These are phyloP conservation scores for Clarias gariepinus DNA, from an alignment of 2,113 vertebrate genomes.

Conservation along the genomic window DNA sequence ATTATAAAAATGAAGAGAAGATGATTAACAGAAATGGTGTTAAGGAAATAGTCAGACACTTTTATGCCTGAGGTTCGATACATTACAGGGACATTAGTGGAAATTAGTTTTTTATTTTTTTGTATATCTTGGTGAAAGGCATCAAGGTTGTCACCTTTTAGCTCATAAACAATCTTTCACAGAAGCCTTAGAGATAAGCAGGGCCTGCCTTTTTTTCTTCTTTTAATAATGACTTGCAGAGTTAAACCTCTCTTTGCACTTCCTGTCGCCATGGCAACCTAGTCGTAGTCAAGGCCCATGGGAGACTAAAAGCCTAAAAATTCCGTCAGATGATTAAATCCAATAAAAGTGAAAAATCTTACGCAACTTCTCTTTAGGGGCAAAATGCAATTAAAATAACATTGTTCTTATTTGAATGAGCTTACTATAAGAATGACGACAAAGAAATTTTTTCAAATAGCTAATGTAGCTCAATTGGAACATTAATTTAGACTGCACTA, in stretches of 20 bases:
- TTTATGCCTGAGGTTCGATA: neutral
- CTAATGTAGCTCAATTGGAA: neutral
- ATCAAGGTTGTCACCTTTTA: constrained; percentile 1
- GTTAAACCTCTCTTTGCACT: constrained; percentile 13
- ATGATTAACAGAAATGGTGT: neutral
- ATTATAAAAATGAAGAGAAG: neutral
- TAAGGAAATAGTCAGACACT: neutral
- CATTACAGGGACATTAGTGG: neutral
- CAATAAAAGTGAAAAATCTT: constrained; percentile 14
- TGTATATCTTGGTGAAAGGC: neutral
- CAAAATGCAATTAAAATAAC: neutral
- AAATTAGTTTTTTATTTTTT: neutral
- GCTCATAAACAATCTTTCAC: neutral
- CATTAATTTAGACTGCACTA: neutral
- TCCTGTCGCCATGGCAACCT: constrained; percentile 13
- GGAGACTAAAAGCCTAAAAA: neutral
- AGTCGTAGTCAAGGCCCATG: constrained; percentile 11
- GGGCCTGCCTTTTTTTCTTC: neutral
- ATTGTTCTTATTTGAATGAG: neutral
- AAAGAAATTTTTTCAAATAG: neutral
- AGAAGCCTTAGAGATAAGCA: neutral
- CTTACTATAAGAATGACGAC: neutral
- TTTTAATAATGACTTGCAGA: constrained; percentile 24
- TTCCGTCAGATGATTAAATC: constrained; percentile 14
- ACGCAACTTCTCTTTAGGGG: neutral